phyloP scores from a whole-genome alignment of 2,113 vertebrate species.

The Oreochromis spilurus region DNA sequence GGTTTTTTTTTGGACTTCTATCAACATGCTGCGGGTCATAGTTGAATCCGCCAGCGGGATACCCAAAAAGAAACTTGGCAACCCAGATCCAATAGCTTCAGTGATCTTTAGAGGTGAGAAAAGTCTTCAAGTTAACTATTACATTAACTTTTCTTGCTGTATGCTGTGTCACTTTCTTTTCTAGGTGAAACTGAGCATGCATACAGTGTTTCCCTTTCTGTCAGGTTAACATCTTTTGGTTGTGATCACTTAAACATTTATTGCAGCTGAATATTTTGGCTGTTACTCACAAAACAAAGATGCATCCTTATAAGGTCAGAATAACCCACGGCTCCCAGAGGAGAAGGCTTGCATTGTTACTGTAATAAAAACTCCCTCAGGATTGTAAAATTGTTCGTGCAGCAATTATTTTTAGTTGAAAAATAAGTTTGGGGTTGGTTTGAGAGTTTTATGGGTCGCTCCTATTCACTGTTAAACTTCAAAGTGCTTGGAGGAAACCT shows the following conservation, averaged over 20 bases:
- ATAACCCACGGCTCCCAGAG: background rate
- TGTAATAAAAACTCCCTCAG: background rate
- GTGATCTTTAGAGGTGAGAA: constrained; percentile 90
- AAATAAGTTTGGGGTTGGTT: background rate
- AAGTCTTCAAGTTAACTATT: background rate
- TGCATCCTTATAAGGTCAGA: constrained; percentile 56
- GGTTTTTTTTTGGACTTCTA: background rate
- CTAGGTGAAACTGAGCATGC: background rate
- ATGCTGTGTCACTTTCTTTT: background rate
- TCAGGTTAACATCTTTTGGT: background rate
- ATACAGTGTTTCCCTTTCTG: background rate
- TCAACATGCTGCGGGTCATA: constrained; percentile 84
- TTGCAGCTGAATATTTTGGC: background rate
- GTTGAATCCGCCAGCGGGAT: constrained; percentile 87
- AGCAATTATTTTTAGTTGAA: background rate
- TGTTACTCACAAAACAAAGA: background rate
- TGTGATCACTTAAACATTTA: background rate
- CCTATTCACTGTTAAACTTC: background rate
- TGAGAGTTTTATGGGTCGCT: background rate
- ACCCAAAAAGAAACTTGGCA: constrained; percentile 88
- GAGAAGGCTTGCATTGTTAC: background rate
- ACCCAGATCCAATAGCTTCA: constrained; percentile 85
- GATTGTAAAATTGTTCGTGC: background rate
- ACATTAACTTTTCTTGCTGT: background rate
- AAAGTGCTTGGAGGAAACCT: background rate